These are phyloP conservation scores for Drosophila mercatorum DNA, from an alignment of 2,888 invertebrate species.

Conservation along the genomic window DNA sequence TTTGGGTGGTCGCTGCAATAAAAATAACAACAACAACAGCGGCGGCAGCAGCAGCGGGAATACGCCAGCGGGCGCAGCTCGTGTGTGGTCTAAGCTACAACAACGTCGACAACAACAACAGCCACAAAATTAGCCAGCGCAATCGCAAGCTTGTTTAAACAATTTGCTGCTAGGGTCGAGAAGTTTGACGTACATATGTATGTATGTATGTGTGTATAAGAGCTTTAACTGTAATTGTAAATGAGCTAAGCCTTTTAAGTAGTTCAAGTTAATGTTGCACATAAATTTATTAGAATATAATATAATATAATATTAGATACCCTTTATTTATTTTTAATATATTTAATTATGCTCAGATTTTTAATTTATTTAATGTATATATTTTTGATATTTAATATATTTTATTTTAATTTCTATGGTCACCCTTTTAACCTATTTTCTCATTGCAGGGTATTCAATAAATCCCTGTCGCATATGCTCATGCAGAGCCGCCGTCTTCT, in stretches of 20 bases:
- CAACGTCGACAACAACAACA: conserved; percentile 28
- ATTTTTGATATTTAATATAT: too few species aligned
- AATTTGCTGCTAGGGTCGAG: conserved; percentile 24
- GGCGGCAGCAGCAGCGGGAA: conserved; percentile 16
- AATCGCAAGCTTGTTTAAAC: conserved; percentile 39
- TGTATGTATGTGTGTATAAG: background rate
- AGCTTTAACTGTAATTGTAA: conserved; percentile 19
- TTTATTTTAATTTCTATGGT: too few species aligned
- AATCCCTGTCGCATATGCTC: background rate
- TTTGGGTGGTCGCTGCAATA: conserved; percentile 69
- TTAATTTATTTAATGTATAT: too few species aligned
- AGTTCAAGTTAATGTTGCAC: background rate
- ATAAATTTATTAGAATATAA: background rate
- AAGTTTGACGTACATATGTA: background rate
- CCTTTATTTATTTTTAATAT: background rate
- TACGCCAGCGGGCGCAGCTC: conserved; percentile 48
- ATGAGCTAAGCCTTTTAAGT: background rate
- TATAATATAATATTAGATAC: background rate
- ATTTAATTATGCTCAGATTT: too few species aligned
- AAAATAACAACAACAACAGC: conserved; percentile 44
- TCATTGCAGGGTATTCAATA: conserved; percentile 24
- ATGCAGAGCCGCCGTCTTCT: background rate
- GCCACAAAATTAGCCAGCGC: conserved; percentile 32
- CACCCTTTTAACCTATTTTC: background rate
- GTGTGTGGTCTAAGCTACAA: conserved; percentile 62